Percentiles rank a stretch among this genome's conserved stretches.
Conservation (phyloP, 2,888 invertebrate species). For the Pyrgus malvae region DNA sequence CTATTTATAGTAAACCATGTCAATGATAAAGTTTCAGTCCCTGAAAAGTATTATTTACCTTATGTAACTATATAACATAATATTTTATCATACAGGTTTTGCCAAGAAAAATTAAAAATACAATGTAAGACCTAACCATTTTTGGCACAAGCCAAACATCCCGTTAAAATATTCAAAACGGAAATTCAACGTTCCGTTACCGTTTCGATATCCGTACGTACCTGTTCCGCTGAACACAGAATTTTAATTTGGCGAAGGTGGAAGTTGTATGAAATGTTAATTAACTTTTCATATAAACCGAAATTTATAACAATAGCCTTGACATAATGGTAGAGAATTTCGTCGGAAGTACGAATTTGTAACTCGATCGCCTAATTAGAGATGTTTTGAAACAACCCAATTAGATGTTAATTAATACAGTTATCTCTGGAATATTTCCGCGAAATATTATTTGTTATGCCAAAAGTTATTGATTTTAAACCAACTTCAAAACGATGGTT, state of each 20-base stretch:
- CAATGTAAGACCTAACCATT: background rate
- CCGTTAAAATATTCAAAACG: constrained; percentile 19
- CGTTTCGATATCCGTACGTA: background rate
- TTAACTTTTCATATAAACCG: constrained; percentile 30
- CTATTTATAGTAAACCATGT: no score
- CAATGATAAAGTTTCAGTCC: no score
- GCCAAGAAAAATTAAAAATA: background rate
- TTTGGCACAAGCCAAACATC: background rate
- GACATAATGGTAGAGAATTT: constrained; percentile 43
- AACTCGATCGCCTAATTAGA: constrained; percentile 71
- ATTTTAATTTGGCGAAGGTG: constrained; percentile 20
- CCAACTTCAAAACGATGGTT: no score
- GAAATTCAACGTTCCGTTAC: constrained; percentile 9
- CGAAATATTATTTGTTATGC: background rate
- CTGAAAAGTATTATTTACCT: no score
- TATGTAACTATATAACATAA: no score
- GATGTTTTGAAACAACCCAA: constrained; percentile 57
- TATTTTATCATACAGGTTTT: no score
- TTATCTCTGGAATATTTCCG: background rate
- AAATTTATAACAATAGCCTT: constrained; percentile 46
- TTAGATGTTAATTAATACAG: constrained; percentile 49
- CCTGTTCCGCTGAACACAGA: constrained; percentile 10
- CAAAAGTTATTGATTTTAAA: background rate
- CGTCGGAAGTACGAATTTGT: constrained; percentile 53
- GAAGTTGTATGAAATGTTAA: constrained; percentile 33